phyloP scores from a whole-genome alignment of 2,797 vertebrate genomes.

The Scarus forsteni region DNA sequence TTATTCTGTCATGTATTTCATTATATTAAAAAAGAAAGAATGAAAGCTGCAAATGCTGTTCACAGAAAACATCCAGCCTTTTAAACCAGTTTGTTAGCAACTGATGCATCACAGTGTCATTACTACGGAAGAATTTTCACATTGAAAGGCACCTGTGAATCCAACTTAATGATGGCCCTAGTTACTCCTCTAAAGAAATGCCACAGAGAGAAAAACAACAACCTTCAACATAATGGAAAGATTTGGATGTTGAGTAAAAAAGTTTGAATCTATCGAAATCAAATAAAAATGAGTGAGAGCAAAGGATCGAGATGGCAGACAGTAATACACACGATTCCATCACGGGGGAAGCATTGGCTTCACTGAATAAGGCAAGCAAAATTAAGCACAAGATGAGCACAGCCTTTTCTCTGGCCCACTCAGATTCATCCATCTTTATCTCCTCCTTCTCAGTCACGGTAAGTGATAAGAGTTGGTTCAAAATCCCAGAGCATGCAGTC shows the following conservation, averaged over 20 bases:
- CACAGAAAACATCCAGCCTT: no score
- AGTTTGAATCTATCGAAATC: slow-evolving; percentile 13
- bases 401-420: slow-evolving; percentile 36
- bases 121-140: no score
- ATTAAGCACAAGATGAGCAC: slow-evolving; percentile 26
- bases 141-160: no score
- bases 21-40: no score
- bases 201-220: slow-evolving; percentile 13
- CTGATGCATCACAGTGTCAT: no score
- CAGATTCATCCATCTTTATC: slow-evolving; percentile 37
- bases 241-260: slow-evolving; percentile 9
- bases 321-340: slow-evolving; percentile 17
- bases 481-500: slow-evolving; percentile 65
- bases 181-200: no score
- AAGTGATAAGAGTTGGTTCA: slow-evolving; percentile 63
- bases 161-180: no score
- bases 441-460: slow-evolving; percentile 53
- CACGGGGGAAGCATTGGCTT: slow-evolving; percentile 11
- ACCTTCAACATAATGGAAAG: neutral
- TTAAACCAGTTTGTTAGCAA: no score
- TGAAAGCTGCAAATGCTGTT: no score
- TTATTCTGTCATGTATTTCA: no score
- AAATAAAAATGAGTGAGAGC: slow-evolving; percentile 8
- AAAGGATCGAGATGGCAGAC: slow-evolving; percentile 7
- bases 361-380: slow-evolving; percentile 28